Percentiles rank a stretch among this genome's conserved stretches.
phyloP scores from a whole-genome alignment of 35 echinoderm and acorn worm species.

The Holothuria glaberrima region DNA sequence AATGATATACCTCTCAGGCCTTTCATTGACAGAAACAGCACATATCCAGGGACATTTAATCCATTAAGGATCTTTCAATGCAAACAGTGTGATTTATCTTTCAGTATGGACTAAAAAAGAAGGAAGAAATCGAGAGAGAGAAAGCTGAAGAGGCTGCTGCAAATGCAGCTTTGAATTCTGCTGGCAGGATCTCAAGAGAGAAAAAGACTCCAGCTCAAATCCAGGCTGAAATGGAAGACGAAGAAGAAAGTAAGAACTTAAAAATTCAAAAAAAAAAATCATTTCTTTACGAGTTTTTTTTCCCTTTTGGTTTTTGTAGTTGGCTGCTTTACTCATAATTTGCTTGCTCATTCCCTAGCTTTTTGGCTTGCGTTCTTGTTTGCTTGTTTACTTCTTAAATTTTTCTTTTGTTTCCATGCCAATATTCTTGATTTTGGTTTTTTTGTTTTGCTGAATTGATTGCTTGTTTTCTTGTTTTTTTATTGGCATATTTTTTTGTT shows the following conservation, averaged over 20 bases:
- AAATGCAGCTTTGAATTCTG: slow-evolving; percentile 18
- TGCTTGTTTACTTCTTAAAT: not conserved
- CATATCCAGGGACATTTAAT: no score
- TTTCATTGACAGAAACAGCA: no score
- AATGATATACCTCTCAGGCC: no score
- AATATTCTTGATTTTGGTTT: no score
- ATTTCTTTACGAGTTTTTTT: no score
- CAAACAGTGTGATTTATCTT: slow-evolving; percentile 16
- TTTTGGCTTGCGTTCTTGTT: not conserved
- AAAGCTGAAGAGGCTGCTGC: slow-evolving; percentile 57
- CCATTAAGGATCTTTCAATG: no score
- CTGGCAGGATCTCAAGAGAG: slow-evolving; percentile 79
- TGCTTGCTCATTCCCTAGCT: not conserved
- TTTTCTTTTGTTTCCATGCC: not conserved
- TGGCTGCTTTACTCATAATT: not conserved
- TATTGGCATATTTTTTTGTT: no score
- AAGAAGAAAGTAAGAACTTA: slow-evolving; percentile 65
- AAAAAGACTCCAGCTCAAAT: slow-evolving; percentile 89
- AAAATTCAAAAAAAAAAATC: not conserved
- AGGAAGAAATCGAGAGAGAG: slow-evolving; percentile 70
- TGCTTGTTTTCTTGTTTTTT: no score
- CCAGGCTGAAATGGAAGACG: slow-evolving; percentile 76
- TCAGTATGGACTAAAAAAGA: slow-evolving; percentile 91
- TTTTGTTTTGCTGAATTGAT: no score
- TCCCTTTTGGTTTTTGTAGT: not conserved